Percentiles rank a stretch among this genome's conserved stretches.
Conservation (phyloP, 92 coral and sea anemone species). For the Palythoa caribaeorum region DNA sequence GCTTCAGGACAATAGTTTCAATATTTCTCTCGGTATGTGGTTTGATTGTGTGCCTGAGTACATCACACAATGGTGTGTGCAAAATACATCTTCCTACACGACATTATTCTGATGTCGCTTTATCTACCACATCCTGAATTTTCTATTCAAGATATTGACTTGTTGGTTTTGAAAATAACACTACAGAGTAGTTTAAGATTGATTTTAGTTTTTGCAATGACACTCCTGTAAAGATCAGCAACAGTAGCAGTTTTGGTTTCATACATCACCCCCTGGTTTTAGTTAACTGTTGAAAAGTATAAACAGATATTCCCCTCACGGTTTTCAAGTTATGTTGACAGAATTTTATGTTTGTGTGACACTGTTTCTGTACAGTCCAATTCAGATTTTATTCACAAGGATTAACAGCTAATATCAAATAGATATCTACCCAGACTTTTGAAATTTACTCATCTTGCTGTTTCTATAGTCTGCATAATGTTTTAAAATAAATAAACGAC, state of each 20-base stretch:
- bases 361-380: not conserved
- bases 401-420: not conserved
- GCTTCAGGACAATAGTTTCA: conserved; percentile 51
- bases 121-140: not conserved
- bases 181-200: not conserved
- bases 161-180: not conserved
- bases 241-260: conserved; percentile 26
- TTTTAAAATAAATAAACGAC: not conserved
- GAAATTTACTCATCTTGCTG: not conserved
- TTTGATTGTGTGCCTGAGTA: conserved; percentile 29
- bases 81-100: conserved; percentile 28
- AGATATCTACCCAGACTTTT: not conserved
- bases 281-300: not conserved
- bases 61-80: conserved; percentile 38
- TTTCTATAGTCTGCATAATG: not conserved
- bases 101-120: conserved; percentile 10
- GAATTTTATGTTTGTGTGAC: conserved; percentile 7
- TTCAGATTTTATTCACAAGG: not conserved
- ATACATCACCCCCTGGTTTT: conserved; percentile 26
- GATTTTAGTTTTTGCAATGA: not conserved
- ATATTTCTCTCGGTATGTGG: conserved; percentile 51
- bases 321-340: not conserved
- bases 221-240: not conserved
- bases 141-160: conserved; percentile 11
- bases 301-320: not conserved